Evolutionary conservation across 37 sponge, comb jelly and placozoan genomes (phyloP), one percentile per base, ranked within the genome.

Genomic region (Dysidea cf. avara): DNA sequence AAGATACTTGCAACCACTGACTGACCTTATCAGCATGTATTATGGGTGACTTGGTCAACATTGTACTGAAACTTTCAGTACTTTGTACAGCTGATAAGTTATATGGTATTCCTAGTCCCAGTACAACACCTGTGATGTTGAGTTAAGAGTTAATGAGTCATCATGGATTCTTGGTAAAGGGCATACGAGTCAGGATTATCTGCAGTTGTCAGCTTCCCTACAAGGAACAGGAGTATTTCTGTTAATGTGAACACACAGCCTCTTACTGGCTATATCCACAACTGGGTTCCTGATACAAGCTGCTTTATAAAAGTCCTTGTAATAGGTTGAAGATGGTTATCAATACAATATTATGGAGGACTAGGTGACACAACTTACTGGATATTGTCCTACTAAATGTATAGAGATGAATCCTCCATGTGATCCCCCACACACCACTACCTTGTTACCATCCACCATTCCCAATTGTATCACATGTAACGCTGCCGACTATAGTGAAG

Each of bases 181-280:
- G 38, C 82, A 69, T 50, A 88, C 99, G 95, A 97, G 63, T 94
- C 95, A 0, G 95, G 95, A 35, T 94, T 97, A 67, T 97, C 99
- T 6, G 90, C 68, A 6, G 51, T 56, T 9, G 48, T 75, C 2
- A 16, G 33, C 92, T 88, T 97, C 25, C 63, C 81, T 80, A 70
- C 7, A 51, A 29, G 39, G 51, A 56, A 30, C 33, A 48, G 21
- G 33, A n/a, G n/a, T n/a, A n/a, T n/a, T n/a, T n/a, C n/a, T n/a
- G n/a, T n/a, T n/a, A n/a, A n/a, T n/a, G n/a, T n/a, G n/a, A 6
- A n/a, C n/a, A n/a, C n/a, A n/a, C 28, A 17, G 26, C 16, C 59
- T 54, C 80, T 39, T 43, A 83, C 92, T 68, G 40, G 90, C 58
- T 2, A 97, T 74, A 58, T 94, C 71, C 17, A 68, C 86, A 18